phyloP scores from a whole-genome alignment of 1,140 invertebrate genomes.

The Luehdorfia chinensis region DNA sequence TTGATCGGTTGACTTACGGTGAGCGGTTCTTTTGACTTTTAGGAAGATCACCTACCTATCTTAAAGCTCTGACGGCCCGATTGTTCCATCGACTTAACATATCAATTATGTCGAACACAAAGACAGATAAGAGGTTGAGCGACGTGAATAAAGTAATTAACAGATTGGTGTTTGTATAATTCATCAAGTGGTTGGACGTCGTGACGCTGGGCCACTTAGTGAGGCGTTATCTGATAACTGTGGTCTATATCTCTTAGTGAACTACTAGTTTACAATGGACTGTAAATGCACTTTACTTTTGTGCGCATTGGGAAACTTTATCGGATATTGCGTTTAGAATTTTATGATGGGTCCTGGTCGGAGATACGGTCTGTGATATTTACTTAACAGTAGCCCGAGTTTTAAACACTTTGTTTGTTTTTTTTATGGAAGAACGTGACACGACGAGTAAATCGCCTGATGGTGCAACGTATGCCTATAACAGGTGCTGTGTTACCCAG shows the following conservation, averaged over 20 bases:
- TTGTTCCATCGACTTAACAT: slow-evolving; percentile 72
- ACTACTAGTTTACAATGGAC: slow-evolving; percentile 38
- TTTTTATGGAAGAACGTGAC: no score
- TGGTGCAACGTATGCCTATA: no score
- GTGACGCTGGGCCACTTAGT: slow-evolving; percentile 62
- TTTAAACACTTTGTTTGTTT: no score
- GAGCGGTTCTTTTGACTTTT: slow-evolving; percentile 39
- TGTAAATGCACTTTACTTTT: slow-evolving; percentile 55
- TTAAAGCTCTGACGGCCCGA: slow-evolving; percentile 51
- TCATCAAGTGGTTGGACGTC: slow-evolving; percentile 57
- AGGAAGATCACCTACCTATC: slow-evolving; percentile 36
- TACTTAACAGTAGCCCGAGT: slow-evolving; percentile 7
- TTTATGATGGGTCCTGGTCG: slow-evolving; percentile 26
- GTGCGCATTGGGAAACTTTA: slow-evolving; percentile 32
- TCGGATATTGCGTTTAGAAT: slow-evolving; percentile 31
- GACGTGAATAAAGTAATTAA: slow-evolving; percentile 76
- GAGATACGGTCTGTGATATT: neutral
- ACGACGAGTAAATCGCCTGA: no score
- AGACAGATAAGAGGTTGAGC: slow-evolving; percentile 64
- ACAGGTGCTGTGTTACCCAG: no score
- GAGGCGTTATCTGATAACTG: slow-evolving; percentile 50
- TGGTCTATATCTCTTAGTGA: slow-evolving; percentile 31
- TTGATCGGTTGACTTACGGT: slow-evolving; percentile 24
- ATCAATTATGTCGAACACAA: slow-evolving; percentile 75
- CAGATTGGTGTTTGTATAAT: slow-evolving; percentile 75